phyloP scores from a whole-genome alignment of 2,797 vertebrate genomes.

The Pipistrellus pipistrellus region DNA sequence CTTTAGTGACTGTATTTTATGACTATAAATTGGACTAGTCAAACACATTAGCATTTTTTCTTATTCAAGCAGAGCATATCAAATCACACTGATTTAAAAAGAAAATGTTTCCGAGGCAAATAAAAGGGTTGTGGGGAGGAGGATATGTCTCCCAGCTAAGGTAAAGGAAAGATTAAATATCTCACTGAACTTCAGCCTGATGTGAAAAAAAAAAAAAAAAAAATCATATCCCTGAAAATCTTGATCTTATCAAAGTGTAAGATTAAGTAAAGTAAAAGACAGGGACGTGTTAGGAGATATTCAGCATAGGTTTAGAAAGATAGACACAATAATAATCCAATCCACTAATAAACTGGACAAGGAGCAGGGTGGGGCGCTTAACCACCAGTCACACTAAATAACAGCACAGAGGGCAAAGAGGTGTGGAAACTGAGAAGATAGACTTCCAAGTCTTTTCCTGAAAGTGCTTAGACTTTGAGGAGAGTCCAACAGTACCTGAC shows the following conservation, averaged over 20 bases:
- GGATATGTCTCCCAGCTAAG: background rate
- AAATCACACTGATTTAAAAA: slow-evolving; percentile 83
- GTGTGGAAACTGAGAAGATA: slow-evolving; percentile 92
- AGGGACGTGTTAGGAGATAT: slow-evolving; percentile 58
- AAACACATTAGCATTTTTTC: slow-evolving; percentile 87
- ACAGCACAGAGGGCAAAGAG: slow-evolving; percentile 87
- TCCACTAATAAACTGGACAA: slow-evolving; percentile 73
- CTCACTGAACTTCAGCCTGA: slow-evolving; percentile 83
- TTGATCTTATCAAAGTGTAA: slow-evolving; percentile 80
- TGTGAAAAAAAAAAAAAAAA: slow-evolving; percentile 87
- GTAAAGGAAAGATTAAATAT: slow-evolving; percentile 82
- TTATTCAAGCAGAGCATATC: slow-evolving; percentile 86
- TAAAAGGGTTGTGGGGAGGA: slow-evolving; percentile 71
- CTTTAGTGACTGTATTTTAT: slow-evolving; percentile 84
- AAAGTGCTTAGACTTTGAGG: slow-evolving; percentile 89
- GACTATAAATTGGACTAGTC: slow-evolving; percentile 86
- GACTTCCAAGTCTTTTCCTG: slow-evolving; percentile 90
- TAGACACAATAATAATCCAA: slow-evolving; percentile 59
- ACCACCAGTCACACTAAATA: slow-evolving; percentile 84
- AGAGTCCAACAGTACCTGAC: slow-evolving; percentile 87
- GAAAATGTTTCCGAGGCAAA: slow-evolving; percentile 86
- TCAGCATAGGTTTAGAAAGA: slow-evolving; percentile 73
- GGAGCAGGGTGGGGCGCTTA: background rate
- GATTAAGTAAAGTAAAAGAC: slow-evolving; percentile 79
- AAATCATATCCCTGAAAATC: slow-evolving; percentile 83